Evolutionary conservation across 2,797 vertebrate species (phyloP), one percentile per base, ranked within the genome.

Genomic region (Gymnoscopelus braueri): DNA sequence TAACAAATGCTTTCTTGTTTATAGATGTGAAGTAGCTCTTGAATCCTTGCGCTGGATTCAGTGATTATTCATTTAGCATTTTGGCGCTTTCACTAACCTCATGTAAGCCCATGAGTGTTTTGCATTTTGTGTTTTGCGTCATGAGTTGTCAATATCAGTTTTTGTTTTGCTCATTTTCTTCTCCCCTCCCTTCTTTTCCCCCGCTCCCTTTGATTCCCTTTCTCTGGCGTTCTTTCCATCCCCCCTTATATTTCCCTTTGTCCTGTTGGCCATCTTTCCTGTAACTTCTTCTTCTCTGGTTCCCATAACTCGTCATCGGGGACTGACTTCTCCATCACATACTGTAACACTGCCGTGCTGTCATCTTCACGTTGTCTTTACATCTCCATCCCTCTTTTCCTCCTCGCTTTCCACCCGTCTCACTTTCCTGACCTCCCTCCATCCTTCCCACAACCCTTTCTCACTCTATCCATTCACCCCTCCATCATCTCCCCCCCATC

Each of bases 31-130:
- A 84, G 74, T 70, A 62, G 74, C 72, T 60, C 50, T 56, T 69
- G 60, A 15, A 3, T 60, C 68, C 59, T 19, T 29, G 7, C 63
- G 66, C 62, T 64, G 8, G 67, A 60, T 71, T 72, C 58, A 80
- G 65, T 52, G 63, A 72, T 35, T 11, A 35, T 35, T 60, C 63
- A 29, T 59, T 23, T 23, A 7, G 61, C 61, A 82, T 80, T 19
- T 47, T 12, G 61, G 71, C 53, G 71, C 77, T 87, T 80, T 65
- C 67, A 83, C 84, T 87, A 84, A 88, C 60, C 26, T 75, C 88
- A 86, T 77, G 35, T 69, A 72, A 67, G 55, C 6, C 69, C 80
- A 85, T 74, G 11, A 63, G 66, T 55, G 26, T 79, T 44, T 85
- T 80, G 63, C 65, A 60, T 83, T 77, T 84, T 75, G 5, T 69